phyloP scores from a whole-genome alignment of 2,888 invertebrate species.

The Lagria hirta region DNA sequence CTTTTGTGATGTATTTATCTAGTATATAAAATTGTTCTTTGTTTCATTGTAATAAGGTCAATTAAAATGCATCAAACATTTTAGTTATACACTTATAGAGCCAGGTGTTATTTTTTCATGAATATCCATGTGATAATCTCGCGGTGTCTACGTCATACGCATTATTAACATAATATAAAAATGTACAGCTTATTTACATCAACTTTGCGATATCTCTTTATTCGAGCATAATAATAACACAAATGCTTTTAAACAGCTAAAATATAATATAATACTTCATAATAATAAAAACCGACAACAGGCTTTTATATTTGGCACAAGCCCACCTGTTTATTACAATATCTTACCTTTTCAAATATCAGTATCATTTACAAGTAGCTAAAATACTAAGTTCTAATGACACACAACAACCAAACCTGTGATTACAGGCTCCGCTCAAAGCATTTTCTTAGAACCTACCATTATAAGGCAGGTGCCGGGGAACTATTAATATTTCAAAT shows the following conservation, averaged over 20 bases:
- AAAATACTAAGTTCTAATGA: constrained; percentile 15
- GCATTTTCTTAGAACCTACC: constrained; percentile 44
- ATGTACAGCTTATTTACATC: constrained; percentile 1
- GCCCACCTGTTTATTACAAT: constrained; percentile 8
- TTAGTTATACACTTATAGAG: constrained; percentile 18
- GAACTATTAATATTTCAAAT: constrained; percentile 46
- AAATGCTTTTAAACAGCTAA: neutral
- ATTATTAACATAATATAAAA: constrained; percentile 19
- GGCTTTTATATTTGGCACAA: neutral
- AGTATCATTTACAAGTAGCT: constrained; percentile 24
- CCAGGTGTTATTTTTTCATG: constrained; percentile 23
- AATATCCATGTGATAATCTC: constrained; percentile 25
- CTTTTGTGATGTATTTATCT: too few relatives aligned
- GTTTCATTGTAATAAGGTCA: constrained; percentile 15
- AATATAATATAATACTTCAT: too few relatives aligned
- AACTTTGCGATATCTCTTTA: neutral
- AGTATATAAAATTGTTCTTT: too few relatives aligned
- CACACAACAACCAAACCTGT: constrained; percentile 20
- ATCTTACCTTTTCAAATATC: constrained; percentile 9
- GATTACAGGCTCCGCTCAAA: constrained; percentile 22
- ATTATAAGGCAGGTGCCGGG: constrained; percentile 46
- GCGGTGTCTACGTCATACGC: constrained; percentile 16
- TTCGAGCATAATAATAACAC: neutral
- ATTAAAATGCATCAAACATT: constrained; percentile 20
- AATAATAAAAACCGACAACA: constrained; percentile 1